These are phyloP conservation scores for Diorhabda sublineata DNA, from an alignment of 1,140 invertebrate genomes.

Conservation along the genomic window DNA sequence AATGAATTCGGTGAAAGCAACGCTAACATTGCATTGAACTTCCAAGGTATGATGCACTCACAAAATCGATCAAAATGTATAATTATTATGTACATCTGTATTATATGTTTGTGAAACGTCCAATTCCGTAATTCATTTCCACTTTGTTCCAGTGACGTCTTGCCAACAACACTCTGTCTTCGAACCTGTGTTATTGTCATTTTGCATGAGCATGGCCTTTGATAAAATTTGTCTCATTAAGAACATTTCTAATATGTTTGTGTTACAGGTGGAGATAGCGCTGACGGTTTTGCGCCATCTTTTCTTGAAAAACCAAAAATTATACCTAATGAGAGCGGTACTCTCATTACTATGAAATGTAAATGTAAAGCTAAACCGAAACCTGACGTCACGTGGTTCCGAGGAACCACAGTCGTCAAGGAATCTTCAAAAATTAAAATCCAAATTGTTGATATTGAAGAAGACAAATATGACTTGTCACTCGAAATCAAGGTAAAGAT, in stretches of 20 bases:
- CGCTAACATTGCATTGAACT: slow-evolving; percentile 99
- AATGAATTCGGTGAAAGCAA: slow-evolving; percentile 98
- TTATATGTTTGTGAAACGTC: slow-evolving; percentile 40
- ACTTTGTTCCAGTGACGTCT: slow-evolving; percentile 36
- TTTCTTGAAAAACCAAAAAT: slow-evolving; percentile 96
- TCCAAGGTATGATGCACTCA: slow-evolving; percentile 78
- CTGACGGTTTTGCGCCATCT: slow-evolving; percentile 85
- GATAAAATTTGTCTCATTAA: slow-evolving; percentile 31
- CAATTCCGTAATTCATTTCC: slow-evolving; percentile 37
- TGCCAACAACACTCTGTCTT: slow-evolving; percentile 21
- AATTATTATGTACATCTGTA: slow-evolving; percentile 29
- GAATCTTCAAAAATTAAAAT: slow-evolving; percentile 84
- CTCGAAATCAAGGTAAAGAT: slow-evolving; percentile 78
- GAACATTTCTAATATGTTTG: slow-evolving; percentile 31
- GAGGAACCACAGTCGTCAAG: slow-evolving; percentile 78
- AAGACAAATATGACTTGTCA: slow-evolving; percentile 84
- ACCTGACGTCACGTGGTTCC: slow-evolving; percentile 85
- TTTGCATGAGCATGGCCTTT: slow-evolving; percentile 48
- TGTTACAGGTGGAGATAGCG: slow-evolving; percentile 78
- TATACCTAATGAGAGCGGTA: slow-evolving; percentile 93
- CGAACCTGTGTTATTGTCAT: slow-evolving; percentile 37
- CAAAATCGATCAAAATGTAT: slow-evolving; percentile 19
- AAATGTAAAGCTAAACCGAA: slow-evolving; percentile 90
- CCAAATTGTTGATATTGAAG: slow-evolving; percentile 66
- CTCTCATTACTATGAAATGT: slow-evolving; percentile 93